These are phyloP conservation scores for Semnopithecus entellus DNA, from an alignment of 2,113 vertebrate genomes.

Conservation along the genomic window DNA sequence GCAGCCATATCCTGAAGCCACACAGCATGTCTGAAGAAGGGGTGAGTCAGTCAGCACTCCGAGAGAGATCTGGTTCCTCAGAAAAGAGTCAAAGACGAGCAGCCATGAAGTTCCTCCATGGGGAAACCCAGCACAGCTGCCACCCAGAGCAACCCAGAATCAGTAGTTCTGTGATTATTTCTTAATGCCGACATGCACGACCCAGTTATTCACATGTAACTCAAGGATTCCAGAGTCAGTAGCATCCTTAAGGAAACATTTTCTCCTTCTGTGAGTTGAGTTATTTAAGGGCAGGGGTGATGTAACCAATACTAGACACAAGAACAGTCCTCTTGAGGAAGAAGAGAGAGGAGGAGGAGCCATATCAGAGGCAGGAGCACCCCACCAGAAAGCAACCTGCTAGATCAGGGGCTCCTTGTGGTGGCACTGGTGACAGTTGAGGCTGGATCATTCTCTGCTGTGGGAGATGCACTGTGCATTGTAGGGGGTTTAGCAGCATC, in stretches of 20 bases:
- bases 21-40: constrained; percentile 32
- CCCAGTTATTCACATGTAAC: not conserved
- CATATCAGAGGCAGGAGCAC: not conserved
- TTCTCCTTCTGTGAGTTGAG: not conserved
- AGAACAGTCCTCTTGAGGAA: not conserved
- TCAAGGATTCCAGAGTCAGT: not conserved
- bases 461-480: not conserved
- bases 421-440: not conserved
- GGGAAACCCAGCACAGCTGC: not conserved
- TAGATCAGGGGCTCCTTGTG: not conserved
- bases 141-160: not conserved
- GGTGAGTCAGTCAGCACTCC: not conserved
- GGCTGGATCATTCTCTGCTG: not conserved
- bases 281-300: not conserved
- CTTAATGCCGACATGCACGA: not conserved
- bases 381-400: not conserved
- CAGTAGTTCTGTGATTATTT: not conserved
- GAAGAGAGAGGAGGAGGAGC: not conserved
- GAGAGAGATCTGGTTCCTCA: not conserved
- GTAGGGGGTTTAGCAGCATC: not conserved
- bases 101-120: not conserved
- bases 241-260: not conserved
- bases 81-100: constrained; percentile 13
- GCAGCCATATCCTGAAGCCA: constrained; percentile 16
- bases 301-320: not conserved